Conservation (phyloP, 2,797 vertebrate genomes). For the Dendrocincla fuliginosa region DNA sequence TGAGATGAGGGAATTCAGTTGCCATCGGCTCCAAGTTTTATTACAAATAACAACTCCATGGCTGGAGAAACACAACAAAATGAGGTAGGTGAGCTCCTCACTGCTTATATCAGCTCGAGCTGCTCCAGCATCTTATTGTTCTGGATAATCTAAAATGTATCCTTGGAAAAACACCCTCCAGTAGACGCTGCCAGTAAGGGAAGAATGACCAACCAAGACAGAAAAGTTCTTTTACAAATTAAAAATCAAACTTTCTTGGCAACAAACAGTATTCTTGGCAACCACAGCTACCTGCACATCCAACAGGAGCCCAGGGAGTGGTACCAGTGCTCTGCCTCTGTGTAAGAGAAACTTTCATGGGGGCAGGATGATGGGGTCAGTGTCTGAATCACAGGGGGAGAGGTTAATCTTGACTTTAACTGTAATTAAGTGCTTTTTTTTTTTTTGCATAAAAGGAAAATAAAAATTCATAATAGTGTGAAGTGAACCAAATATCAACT, state of each 20-base stretch:
- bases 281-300: not conserved
- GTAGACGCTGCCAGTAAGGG: not conserved
- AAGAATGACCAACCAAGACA: not conserved
- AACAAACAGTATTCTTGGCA: not conserved
- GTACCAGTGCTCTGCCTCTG: not conserved
- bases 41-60: not conserved
- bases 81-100: not conserved
- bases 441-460: not conserved
- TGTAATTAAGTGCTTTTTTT: not conserved
- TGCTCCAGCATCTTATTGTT: not conserved
- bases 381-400: not conserved
- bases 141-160: not conserved
- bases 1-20: not conserved
- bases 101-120: not conserved
- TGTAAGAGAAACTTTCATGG: not conserved
- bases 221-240: fast-evolving
- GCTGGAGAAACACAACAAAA: not conserved
- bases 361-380: too few species aligned
- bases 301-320: not conserved
- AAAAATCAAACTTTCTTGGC: not conserved
- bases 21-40: not conserved
- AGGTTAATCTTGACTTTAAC: not conserved
- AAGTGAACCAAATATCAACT: not conserved
- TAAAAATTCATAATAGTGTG: not conserved
- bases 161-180: not conserved